phyloP scores from a whole-genome alignment of 2,797 vertebrate species.

The Poecilia gillii region DNA sequence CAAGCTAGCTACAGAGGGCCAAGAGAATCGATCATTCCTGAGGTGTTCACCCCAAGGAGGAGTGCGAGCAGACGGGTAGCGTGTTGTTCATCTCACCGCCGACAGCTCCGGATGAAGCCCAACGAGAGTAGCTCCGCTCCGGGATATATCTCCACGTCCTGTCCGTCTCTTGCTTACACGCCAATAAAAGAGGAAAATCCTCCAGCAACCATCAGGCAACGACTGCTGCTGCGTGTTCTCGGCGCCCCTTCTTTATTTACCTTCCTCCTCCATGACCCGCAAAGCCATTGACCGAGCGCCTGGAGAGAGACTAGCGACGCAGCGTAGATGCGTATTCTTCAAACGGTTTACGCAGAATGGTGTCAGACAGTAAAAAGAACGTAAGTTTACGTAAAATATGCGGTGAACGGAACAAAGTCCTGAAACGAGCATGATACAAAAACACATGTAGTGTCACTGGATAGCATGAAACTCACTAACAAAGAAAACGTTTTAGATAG shows the following conservation, averaged over 20 bases:
- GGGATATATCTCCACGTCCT: constrained; percentile 14
- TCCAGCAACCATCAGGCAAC: constrained; percentile 13
- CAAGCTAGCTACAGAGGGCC: constrained; percentile 47
- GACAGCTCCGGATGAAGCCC: constrained; percentile 62
- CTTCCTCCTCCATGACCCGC: constrained; percentile 78
- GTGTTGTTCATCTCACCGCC: constrained; percentile 72
- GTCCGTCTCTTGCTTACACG: constrained; percentile 13
- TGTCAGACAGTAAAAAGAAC: not conserved
- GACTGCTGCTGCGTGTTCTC: constrained; percentile 21
- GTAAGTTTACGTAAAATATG: constrained; percentile 10
- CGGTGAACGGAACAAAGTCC: constrained; percentile 40
- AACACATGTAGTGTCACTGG: not conserved
- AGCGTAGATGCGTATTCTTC: constrained; percentile 46
- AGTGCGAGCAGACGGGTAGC: constrained; percentile 46
- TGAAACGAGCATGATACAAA: constrained; percentile 4
- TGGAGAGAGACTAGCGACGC: constrained; percentile 14
- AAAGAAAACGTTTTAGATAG: not conserved
- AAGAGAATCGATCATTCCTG: constrained; percentile 17
- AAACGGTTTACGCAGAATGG: constrained; percentile 42
- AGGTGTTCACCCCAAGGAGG: constrained; percentile 17
- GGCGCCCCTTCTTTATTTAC: constrained; percentile 65
- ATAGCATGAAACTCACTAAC: not conserved
- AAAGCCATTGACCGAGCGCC: constrained; percentile 42
- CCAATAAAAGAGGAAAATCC: constrained; percentile 3
- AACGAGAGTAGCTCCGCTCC: constrained; percentile 49